Conservation (phyloP, 2,888 invertebrate genomes). For the Saturnia pavonia region DNA sequence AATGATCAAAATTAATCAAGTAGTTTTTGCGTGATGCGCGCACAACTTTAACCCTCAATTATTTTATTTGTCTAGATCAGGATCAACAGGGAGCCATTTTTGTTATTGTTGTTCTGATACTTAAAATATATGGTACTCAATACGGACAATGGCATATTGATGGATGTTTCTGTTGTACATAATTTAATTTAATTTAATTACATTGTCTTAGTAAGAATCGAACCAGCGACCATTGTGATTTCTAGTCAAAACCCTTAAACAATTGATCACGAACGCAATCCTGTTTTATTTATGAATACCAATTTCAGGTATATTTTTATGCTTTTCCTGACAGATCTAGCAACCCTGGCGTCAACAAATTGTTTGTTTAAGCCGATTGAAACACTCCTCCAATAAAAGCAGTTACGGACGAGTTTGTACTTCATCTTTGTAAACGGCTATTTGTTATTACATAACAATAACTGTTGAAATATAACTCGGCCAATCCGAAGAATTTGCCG, state of each 20-base stretch:
- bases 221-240: background rate
- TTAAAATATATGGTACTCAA: too few species aligned
- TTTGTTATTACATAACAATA: conserved; percentile 53
- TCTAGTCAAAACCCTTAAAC: background rate
- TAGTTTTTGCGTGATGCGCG: too few species aligned
- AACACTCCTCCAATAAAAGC: conserved; percentile 41
- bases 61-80: too few species aligned
- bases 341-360: background rate
- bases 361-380: conserved; percentile 28
- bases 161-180: too few species aligned
- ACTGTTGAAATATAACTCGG: conserved; percentile 55
- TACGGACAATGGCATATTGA: too few species aligned
- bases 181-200: too few species aligned
- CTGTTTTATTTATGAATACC: background rate
- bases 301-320: too few species aligned
- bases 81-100: too few species aligned
- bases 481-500: conserved; percentile 63
- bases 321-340: background rate
- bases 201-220: background rate
- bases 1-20: too few species aligned
- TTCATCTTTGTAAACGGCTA: conserved; percentile 49
- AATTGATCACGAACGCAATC: background rate
- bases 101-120: too few species aligned
- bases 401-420: conserved; percentile 43
- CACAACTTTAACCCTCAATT: too few species aligned